These are phyloP conservation scores for Ectemnius lituratus DNA, from an alignment of 2,888 invertebrate species.

Conservation along the genomic window DNA sequence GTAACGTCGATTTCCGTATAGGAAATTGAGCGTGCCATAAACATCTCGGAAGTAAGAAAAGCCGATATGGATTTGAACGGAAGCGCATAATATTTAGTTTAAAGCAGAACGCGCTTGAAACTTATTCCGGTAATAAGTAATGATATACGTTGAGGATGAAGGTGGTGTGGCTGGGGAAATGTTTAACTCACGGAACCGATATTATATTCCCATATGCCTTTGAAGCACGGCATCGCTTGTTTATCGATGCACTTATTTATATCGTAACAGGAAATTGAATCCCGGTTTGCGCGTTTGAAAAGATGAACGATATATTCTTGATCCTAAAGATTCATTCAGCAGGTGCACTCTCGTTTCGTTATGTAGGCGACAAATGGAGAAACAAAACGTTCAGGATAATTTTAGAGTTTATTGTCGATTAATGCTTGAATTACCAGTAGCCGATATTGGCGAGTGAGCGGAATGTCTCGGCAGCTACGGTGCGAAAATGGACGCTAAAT, in stretches of 20 bases:
- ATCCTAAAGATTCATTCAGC: neutral
- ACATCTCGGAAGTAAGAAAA: neutral
- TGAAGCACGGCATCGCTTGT: neutral
- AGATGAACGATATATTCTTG: constrained; percentile 14
- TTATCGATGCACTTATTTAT: constrained; percentile 10
- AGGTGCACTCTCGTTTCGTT: too few relatives aligned
- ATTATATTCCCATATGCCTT: constrained; percentile 12
- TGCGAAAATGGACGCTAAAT: neutral
- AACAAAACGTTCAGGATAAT: too few relatives aligned
- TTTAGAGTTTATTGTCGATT: too few relatives aligned
- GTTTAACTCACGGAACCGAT: constrained; percentile 15
- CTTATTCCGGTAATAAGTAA: constrained; percentile 3
- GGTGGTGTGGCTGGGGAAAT: too few relatives aligned
- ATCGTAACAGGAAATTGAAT: constrained; percentile 24
- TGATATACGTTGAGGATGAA: neutral
- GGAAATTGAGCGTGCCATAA: neutral
- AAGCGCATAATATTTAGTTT: too few relatives aligned
- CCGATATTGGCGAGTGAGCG: too few relatives aligned
- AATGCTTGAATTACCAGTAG: too few relatives aligned
- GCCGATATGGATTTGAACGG: too few relatives aligned
- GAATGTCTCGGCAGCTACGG: too few relatives aligned
- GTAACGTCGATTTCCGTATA: neutral
- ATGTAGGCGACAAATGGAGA: too few relatives aligned
- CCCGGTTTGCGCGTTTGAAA: constrained; percentile 12
- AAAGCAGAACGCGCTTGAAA: too few relatives aligned